Evolutionary conservation across 2,113 vertebrate species (phyloP).

Genomic region (Galemys pyrenaicus): DNA sequence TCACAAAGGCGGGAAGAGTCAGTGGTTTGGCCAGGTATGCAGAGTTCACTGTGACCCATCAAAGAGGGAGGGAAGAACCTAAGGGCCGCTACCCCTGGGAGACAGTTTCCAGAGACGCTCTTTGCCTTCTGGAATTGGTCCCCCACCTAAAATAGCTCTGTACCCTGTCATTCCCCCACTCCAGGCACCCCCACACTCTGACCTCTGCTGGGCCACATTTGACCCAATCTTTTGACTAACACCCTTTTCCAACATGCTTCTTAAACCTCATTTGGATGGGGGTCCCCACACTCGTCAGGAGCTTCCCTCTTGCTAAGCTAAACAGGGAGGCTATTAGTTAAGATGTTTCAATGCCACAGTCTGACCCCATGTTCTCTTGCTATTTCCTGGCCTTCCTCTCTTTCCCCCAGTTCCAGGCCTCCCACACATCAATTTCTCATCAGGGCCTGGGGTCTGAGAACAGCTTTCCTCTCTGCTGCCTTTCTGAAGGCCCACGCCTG

Average conservation of each 20-base stretch:
- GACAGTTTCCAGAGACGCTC: neutral
- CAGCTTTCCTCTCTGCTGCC: conserved; percentile 50
- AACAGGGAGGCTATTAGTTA: neutral
- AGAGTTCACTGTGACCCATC: neutral
- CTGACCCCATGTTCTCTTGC: neutral
- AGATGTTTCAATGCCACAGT: neutral
- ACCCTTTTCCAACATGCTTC: neutral
- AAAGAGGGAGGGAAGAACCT: neutral
- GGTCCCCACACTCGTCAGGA: neutral
- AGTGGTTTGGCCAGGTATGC: neutral
- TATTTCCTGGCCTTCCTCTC: neutral
- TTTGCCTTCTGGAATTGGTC: neutral
- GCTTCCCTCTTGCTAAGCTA: neutral
- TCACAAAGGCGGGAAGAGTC: too few species aligned
- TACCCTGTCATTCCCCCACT: fast-evolving
- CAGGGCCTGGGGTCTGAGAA: neutral
- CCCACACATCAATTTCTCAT: neutral
- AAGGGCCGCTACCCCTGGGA: neutral
- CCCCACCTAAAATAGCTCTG: neutral
- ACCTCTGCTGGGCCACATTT: neutral
- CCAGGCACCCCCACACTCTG: neutral
- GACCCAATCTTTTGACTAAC: neutral
- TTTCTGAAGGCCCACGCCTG: conserved; percentile 56
- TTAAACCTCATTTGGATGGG: neutral
- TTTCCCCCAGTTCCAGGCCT: neutral